phyloP scores from a whole-genome alignment of 2,888 invertebrate genomes.

The Neoaliturus tenellus region DNA sequence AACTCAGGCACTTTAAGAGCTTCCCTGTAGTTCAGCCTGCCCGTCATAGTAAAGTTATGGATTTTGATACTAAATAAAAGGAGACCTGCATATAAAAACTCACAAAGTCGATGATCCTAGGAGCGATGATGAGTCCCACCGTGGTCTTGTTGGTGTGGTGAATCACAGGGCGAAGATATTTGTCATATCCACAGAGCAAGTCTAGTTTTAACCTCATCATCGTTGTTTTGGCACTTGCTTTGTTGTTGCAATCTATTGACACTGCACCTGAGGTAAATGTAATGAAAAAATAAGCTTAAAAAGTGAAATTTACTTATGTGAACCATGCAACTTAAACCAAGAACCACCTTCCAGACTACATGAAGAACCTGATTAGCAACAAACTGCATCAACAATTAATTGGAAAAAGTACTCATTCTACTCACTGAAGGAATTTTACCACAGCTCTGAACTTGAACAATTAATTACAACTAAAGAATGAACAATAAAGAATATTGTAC shows the following conservation, averaged over 20 bases:
- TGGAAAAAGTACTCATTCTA: no score
- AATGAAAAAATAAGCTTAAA: no score
- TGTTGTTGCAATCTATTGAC: neutral
- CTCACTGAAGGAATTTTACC: no score
- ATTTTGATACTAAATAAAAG: no score
- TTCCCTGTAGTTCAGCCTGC: no score
- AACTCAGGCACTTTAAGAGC: no score
- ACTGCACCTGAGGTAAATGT: neutral
- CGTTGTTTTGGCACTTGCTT: neutral
- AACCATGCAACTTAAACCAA: no score
- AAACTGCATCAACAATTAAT: no score
- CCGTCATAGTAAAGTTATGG: no score
- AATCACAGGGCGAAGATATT: constrained; percentile 75
- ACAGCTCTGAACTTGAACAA: neutral
- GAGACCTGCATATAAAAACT: neutral
- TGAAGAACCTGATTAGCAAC: no score
- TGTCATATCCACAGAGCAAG: constrained; percentile 77
- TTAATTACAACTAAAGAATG: neutral
- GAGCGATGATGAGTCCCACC: constrained; percentile 69
- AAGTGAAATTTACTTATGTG: no score
- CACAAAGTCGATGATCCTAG: constrained; percentile 54
- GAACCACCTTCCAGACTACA: no score
- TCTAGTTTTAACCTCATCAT: constrained; percentile 73
- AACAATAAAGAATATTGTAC: neutral
- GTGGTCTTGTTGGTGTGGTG: constrained; percentile 74